phyloP scores from a whole-genome alignment of 2,797 vertebrate species.

The Danio albolineatus region DNA sequence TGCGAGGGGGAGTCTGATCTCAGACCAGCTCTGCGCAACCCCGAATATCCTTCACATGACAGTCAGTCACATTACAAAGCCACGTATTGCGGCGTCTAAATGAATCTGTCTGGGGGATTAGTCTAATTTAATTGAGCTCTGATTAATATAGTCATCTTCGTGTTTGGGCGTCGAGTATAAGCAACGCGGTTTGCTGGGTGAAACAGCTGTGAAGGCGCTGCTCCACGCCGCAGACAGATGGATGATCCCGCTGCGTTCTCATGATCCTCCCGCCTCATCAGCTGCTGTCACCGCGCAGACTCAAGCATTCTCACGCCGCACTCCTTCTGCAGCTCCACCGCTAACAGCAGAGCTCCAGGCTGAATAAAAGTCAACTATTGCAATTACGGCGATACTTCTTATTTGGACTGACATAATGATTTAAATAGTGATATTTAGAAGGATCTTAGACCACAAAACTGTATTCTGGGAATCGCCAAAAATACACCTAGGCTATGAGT shows the following conservation, averaged over 20 bases:
- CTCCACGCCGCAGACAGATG: constrained; percentile 40
- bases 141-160: not conserved
- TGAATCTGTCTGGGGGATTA: not conserved
- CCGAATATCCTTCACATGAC: not conserved
- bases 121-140: not conserved
- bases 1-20: constrained; percentile 22
- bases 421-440: no score
- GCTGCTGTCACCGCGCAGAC: constrained; percentile 27
- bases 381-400: not conserved
- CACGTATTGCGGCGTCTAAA: not conserved
- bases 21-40: not conserved
- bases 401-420: no score
- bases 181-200: not conserved
- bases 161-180: not conserved
- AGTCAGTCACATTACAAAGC: not conserved
- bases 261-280: not conserved
- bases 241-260: constrained; percentile 24
- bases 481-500: no score
- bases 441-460: no score
- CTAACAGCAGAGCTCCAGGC: not conserved
- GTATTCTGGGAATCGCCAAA: no score
- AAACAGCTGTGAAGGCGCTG: constrained; percentile 32
- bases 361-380: not conserved
- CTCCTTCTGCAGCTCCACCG: not conserved
- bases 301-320: constrained; percentile 10